Evolutionary conservation across 2,888 invertebrate species (phyloP).

Genomic region (Zelleria hepariella): DNA sequence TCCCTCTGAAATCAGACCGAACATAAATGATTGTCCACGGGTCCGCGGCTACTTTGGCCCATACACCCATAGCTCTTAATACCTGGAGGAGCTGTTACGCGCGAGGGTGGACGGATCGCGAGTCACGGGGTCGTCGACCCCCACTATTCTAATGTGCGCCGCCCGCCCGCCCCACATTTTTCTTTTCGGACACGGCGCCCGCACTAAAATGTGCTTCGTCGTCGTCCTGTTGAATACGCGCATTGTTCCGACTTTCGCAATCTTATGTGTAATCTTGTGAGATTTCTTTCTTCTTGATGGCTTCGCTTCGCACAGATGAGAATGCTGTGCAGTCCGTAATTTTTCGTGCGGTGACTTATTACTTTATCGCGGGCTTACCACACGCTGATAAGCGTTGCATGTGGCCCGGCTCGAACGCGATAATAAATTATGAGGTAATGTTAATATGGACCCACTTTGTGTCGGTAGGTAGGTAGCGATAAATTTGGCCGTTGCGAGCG

Average conservation of each 20-base stretch:
- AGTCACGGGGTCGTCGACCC: constrained; percentile 48
- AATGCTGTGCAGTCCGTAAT: constrained; percentile 1
- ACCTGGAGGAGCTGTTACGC: constrained; percentile 25
- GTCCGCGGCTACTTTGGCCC: too few species aligned
- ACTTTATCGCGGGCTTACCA: background rate
- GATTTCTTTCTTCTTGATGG: constrained; percentile 19
- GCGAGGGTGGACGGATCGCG: constrained; percentile 14
- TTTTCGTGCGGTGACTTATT: constrained; percentile 1
- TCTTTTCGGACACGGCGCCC: constrained; percentile 54
- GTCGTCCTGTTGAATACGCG: constrained; percentile 54
- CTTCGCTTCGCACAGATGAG: background rate
- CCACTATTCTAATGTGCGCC: constrained; percentile 25
- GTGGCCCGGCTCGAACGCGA: constrained; percentile 4
- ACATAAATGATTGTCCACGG: too few species aligned
- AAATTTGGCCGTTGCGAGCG: constrained; percentile 6
- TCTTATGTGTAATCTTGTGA: constrained; percentile 57
- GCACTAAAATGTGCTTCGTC: constrained; percentile 9
- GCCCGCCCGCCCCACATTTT: constrained; percentile 55
- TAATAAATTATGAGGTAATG: constrained; percentile 15
- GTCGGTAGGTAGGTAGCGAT: constrained; percentile 8
- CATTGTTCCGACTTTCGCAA: constrained; percentile 59
- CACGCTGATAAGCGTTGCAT: constrained; percentile 11
- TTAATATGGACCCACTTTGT: constrained; percentile 9
- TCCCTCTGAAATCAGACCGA: too few species aligned
- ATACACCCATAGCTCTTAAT: background rate